These are phyloP conservation scores for Apis florea DNA, from an alignment of 1,140 invertebrate genomes.

Conservation along the genomic window DNA sequence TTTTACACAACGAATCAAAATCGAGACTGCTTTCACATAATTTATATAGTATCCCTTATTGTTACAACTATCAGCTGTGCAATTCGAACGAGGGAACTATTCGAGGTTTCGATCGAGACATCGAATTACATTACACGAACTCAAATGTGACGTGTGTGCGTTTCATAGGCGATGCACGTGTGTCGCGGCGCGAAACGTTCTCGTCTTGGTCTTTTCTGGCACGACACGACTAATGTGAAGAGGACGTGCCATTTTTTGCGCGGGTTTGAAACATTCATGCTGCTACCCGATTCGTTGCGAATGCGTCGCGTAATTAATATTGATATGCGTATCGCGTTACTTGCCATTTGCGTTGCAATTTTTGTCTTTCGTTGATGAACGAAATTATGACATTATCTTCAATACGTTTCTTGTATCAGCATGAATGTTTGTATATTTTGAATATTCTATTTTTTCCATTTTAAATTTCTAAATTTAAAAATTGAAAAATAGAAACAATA, in stretches of 20 bases:
- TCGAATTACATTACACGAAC: constrained; percentile 3
- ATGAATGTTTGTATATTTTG: too few relatives aligned
- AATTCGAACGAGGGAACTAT: too few relatives aligned
- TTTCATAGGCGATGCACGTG: constrained; percentile 14
- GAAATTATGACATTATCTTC: neutral
- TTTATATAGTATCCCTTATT: constrained; percentile 10
- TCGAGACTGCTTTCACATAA: neutral
- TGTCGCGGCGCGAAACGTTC: constrained; percentile 7
- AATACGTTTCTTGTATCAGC: neutral
- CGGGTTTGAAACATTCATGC: neutral
- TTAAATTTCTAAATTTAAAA: too few relatives aligned
- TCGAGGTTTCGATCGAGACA: neutral
- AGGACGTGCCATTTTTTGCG: constrained; percentile 26
- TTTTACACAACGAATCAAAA: neutral
- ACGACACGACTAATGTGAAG: constrained; percentile 8
- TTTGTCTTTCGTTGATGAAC: neutral
- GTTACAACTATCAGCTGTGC: neutral
- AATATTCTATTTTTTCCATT: too few relatives aligned
- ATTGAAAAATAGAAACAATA: too few relatives aligned
- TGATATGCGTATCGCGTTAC: constrained; percentile 26
- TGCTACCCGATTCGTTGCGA: neutral
- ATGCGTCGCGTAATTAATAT: constrained; percentile 17
- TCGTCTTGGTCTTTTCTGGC: constrained; percentile 29
- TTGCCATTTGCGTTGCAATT: neutral
- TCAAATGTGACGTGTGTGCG: neutral